These are phyloP conservation scores for Drosophila niveifrons DNA, from an alignment of 2,888 invertebrate species.

Conservation along the genomic window DNA sequence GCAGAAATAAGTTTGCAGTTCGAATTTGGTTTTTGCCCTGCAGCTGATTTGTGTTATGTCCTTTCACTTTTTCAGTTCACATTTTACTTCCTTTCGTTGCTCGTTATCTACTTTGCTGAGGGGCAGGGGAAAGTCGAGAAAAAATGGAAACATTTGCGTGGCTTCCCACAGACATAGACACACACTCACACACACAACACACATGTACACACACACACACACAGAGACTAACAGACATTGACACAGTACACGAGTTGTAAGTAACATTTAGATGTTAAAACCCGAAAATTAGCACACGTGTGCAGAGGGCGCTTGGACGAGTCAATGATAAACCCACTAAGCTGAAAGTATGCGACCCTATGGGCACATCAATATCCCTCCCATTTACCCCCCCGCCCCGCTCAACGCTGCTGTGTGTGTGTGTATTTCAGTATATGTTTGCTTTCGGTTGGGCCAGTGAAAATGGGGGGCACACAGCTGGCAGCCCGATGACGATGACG, in stretches of 20 bases:
- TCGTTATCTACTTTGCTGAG: not conserved
- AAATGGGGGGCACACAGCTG: conserved; percentile 51
- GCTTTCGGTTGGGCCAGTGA: conserved; percentile 30
- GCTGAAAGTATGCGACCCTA: conserved; percentile 63
- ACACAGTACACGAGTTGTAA: conserved; percentile 9
- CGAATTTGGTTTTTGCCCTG: not conserved
- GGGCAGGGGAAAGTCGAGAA: not conserved
- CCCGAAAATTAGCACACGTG: conserved; percentile 69
- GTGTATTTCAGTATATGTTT: too few relatives aligned
- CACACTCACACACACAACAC: not conserved
- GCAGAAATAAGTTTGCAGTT: not conserved
- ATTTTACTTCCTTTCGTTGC: not conserved
- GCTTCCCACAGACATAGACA: conserved; percentile 47
- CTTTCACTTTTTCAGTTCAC: conserved; percentile 10
- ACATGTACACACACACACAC: too few relatives aligned
- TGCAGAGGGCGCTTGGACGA: conserved; percentile 34
- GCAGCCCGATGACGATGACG: conserved; percentile 48
- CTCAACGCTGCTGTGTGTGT: conserved; percentile 5
- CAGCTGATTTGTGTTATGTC: conserved; percentile 10
- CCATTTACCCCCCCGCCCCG: not conserved
- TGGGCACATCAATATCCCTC: conserved; percentile 58
- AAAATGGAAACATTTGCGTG: conserved; percentile 39
- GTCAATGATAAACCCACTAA: conserved; percentile 61
- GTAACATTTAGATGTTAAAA: conserved; percentile 49
- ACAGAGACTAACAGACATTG: not conserved